These are phyloP conservation scores for Plagodis pulveraria DNA, from an alignment of 2,888 invertebrate species.

Conservation along the genomic window DNA sequence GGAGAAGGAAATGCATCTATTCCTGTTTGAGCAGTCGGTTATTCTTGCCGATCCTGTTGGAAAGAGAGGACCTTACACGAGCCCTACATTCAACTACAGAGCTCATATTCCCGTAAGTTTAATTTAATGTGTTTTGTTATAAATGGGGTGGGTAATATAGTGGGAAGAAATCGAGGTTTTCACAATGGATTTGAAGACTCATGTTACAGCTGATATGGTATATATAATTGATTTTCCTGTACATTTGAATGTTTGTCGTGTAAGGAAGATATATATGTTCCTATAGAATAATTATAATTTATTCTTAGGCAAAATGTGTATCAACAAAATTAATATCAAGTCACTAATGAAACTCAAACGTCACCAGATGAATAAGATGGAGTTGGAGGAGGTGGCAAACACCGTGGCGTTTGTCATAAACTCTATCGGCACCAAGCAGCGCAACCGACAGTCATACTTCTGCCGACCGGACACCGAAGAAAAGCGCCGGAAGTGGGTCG, in stretches of 20 bases:
- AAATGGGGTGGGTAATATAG: no score
- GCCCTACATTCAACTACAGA: conserved; percentile 97
- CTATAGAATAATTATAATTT: no score
- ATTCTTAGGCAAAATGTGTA: no score
- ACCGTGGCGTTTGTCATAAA: conserved; percentile 70
- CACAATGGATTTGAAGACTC: no score
- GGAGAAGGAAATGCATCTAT: conserved; percentile 94
- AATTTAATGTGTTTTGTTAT: no score
- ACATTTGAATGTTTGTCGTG: no score
- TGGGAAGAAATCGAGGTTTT: no score
- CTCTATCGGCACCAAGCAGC: conserved; percentile 87
- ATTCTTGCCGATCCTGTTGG: conserved; percentile 98
- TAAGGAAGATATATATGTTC: no score
- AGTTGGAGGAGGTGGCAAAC: conserved; percentile 86
- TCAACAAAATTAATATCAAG: no score
- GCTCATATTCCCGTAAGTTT: conserved; percentile 95
- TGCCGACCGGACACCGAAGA: conserved; percentile 88
- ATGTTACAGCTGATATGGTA: no score
- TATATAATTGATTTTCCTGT: no score
- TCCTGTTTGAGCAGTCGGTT: conserved; percentile 98
- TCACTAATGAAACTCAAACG: background rate
- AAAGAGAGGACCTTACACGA: conserved; percentile 95
- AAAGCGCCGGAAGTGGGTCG: conserved; percentile 93
- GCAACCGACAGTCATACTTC: conserved; percentile 87
- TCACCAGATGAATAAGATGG: conserved; percentile 97